Percentiles rank a stretch among this genome's conserved stretches.
phyloP scores from a whole-genome alignment of 1,140 invertebrate species.

The Drosophila quadrilineata region DNA sequence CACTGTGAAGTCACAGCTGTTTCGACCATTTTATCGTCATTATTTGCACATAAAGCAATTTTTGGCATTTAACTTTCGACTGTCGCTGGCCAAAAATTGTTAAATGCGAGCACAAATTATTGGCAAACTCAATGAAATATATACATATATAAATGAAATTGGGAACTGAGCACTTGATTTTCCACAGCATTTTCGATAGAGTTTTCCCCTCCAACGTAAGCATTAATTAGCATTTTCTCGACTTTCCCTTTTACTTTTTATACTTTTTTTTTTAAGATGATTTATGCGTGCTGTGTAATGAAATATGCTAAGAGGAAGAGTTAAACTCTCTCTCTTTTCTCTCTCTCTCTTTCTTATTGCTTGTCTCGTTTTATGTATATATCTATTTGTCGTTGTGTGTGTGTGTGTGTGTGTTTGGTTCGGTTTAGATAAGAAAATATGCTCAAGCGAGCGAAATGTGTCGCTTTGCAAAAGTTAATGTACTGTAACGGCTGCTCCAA shows the following conservation, averaged over 20 bases:
- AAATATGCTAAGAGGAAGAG: slow-evolving; percentile 60
- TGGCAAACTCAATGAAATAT: slow-evolving; percentile 24
- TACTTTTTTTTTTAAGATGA: slow-evolving; percentile 29
- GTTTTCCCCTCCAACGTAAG: not conserved
- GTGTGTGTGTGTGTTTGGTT: slow-evolving; percentile 26
- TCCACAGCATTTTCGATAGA: too few relatives aligned
- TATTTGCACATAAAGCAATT: slow-evolving; percentile 65
- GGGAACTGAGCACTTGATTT: slow-evolving; percentile 4
- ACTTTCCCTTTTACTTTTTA: not conserved
- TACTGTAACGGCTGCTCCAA: slow-evolving; percentile 61
- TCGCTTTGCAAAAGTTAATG: slow-evolving; percentile 66
- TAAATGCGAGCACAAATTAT: slow-evolving; percentile 39
- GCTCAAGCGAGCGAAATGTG: slow-evolving; percentile 56
- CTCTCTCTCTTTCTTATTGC: too few relatives aligned
- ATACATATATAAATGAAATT: not conserved
- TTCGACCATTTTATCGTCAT: slow-evolving; percentile 27
- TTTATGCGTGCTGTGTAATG: slow-evolving; percentile 53
- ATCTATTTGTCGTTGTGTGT: not conserved
- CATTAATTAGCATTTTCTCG: slow-evolving; percentile 72
- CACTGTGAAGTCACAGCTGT: not conserved
- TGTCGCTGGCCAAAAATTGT: slow-evolving; percentile 27
- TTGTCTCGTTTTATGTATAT: not conserved
- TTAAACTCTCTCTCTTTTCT: too few relatives aligned
- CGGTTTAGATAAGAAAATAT: slow-evolving; percentile 71
- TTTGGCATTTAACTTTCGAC: slow-evolving; percentile 54